phyloP scores from a whole-genome alignment of 2,797 vertebrate species.

The Premnoplex brunnescens region DNA sequence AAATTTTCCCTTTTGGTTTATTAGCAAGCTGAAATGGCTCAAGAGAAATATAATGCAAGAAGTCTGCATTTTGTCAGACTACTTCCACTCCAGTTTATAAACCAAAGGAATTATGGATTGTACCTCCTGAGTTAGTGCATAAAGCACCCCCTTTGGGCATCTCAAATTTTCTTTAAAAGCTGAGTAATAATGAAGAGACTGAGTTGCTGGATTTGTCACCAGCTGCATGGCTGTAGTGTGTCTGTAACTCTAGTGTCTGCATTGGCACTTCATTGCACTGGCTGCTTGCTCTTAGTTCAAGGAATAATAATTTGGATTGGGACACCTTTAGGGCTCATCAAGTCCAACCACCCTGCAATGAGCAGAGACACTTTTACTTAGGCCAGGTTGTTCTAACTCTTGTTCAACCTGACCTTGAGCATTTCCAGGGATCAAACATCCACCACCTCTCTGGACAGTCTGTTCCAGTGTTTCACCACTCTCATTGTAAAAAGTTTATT shows the following conservation, averaged over 20 bases:
- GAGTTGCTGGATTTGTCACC: not conserved
- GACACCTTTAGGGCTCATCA: too few relatives aligned
- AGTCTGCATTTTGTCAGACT: not conserved
- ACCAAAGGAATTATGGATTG: not conserved
- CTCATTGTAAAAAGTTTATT: not conserved
- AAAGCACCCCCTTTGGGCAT: not conserved
- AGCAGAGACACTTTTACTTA: not conserved
- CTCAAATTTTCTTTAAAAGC: not conserved
- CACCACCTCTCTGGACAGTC: not conserved
- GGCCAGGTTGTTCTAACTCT: not conserved
- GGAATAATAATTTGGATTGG: not conserved
- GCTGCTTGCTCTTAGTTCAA: not conserved
- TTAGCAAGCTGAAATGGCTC: not conserved
- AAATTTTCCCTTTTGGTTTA: not conserved
- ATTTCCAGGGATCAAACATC: not conserved
- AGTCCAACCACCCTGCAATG: not conserved
- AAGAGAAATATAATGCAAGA: not conserved
- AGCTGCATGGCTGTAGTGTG: rapidly evolving
- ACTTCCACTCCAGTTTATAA: not conserved
- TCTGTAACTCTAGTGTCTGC: not conserved
- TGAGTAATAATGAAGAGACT: not conserved
- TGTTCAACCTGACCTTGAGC: not conserved
- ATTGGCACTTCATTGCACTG: not conserved
- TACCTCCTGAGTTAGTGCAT: not conserved
- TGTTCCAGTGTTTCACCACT: not conserved